phyloP scores from a whole-genome alignment of 2,888 invertebrate genomes.

The Cheilosia pagana region DNA sequence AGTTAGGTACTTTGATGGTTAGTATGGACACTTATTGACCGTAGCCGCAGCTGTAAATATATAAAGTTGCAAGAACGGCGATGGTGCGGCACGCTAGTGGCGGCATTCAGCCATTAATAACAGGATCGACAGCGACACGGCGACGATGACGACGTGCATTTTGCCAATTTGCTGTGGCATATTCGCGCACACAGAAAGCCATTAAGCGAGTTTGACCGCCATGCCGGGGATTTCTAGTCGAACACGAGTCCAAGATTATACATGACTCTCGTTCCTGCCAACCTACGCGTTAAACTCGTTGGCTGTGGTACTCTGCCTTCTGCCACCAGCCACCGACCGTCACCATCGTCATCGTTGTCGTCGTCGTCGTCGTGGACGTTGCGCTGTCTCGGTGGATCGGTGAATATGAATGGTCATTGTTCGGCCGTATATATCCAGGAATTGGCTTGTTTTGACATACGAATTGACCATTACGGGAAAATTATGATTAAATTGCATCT shows the following conservation, averaged over 20 bases:
- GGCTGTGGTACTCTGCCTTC: slow-evolving; percentile 5
- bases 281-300: slow-evolving; percentile 57
- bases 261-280: slow-evolving; percentile 45
- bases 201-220: slow-evolving; percentile 63
- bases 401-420: slow-evolving; percentile 62
- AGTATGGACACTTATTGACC: slow-evolving; percentile 61
- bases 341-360: slow-evolving; percentile 15
- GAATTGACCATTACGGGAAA: slow-evolving; percentile 73
- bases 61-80: slow-evolving; percentile 22
- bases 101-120: slow-evolving; percentile 56
- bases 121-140: slow-evolving; percentile 29
- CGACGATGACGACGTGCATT: slow-evolving; percentile 34
- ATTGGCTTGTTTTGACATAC: slow-evolving; percentile 73
- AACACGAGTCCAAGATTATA: slow-evolving; percentile 41
- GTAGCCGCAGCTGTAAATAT: slow-evolving; percentile 29
- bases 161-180: slow-evolving; percentile 60
- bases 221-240: slow-evolving; percentile 52
- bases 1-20: slow-evolving; percentile 55
- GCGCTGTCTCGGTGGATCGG: slow-evolving; percentile 8
- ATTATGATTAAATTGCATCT: slow-evolving; percentile 74
- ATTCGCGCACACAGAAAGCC: slow-evolving; percentile 66
- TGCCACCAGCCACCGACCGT: slow-evolving; percentile 22
- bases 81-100: slow-evolving; percentile 17
- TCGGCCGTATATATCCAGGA: slow-evolving; percentile 65
- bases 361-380: slow-evolving; percentile 17